Base-by-base conservation (phyloP, 2,113 vertebrate species). In the Takifugu bimaculatus region DNA sequence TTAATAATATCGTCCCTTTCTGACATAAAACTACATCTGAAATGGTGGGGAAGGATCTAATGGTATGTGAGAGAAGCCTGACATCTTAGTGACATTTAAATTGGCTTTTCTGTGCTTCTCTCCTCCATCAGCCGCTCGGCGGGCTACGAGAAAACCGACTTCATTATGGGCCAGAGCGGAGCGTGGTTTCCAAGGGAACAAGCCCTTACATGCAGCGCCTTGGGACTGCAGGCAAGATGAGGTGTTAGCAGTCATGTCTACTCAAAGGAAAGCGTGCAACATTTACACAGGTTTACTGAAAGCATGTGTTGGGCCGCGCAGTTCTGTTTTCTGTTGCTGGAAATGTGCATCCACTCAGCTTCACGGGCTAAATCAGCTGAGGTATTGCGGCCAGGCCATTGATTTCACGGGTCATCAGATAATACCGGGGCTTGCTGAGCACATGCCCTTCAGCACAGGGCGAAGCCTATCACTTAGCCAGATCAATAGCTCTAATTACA, bases 121-220 rank as follows among this genome's bases (percentile, higher is more conserved):
- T 50, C 26, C 74, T 72, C 60, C 60, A 84, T 79, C 80, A 81
- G 60, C 70, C 48, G 56, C 68, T 84, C 74, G 28, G 68, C 77
- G 65, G 80, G 83, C 73, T 69, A 61, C 68, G 57, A 73, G 65
- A 71, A 61, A 74, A 55, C 62, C 20, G 72, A 76, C 69, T 82
- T 83, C 82, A 84, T 86, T 81, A 83, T 70, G 74, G 82, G 77
- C 82, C 74, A 6, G 67, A 72, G 75, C 64, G 73, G 72, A 81
- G 77, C 82, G 75, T 78, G 70, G 87, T 91, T 89, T 88, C 86
- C 83, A 84, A 84, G 87, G 88, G 79, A 89, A 90, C 90, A 76
- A 80, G 79, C 63, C 68, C 68, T 65, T 61, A 63, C 70, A 83
- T 11, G 63, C 65, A 63, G 63, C 26, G 76, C 74, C 70, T 80